phyloP scores from a whole-genome alignment of 2,888 invertebrate species.

The Cheilosia soror region DNA sequence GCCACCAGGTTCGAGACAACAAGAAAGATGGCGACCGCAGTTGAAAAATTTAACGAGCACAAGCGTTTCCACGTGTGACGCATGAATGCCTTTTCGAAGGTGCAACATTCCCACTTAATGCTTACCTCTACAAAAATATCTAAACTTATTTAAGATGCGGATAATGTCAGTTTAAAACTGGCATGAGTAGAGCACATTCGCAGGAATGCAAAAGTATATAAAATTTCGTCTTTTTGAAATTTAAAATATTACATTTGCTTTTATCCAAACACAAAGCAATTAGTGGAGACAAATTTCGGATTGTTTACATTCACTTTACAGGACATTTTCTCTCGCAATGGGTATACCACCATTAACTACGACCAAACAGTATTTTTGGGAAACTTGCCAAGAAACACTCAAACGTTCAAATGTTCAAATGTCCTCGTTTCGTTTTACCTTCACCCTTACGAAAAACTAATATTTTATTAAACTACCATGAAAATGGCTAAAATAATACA shows the following conservation, averaged over 20 bases:
- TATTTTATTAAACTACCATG: neutral
- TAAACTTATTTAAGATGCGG: too few relatives aligned
- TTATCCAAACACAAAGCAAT: neutral
- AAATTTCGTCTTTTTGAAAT: too few relatives aligned
- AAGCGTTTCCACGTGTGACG: too few relatives aligned
- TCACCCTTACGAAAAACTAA: neutral
- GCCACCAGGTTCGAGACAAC: too few relatives aligned
- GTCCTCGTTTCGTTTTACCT: neutral
- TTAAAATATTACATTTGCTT: neutral
- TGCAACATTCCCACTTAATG: too few relatives aligned
- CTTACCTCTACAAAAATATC: too few relatives aligned
- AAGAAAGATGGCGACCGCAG: too few relatives aligned
- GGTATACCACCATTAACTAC: neutral
- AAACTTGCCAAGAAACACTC: constrained; percentile 6
- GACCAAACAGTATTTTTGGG: neutral
- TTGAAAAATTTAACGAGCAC: too few relatives aligned
- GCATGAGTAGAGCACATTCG: too few relatives aligned
- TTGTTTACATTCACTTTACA: neutral
- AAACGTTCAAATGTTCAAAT: neutral
- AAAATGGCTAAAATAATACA: neutral
- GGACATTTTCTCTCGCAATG: neutral
- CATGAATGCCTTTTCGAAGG: too few relatives aligned
- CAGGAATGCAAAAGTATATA: too few relatives aligned
- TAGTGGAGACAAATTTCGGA: neutral
- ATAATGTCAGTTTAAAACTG: too few relatives aligned